Evolutionary conservation across 1,140 invertebrate genomes (phyloP), one percentile per base, ranked within the genome.

Genomic region (Zaprionus ornatus): DNA sequence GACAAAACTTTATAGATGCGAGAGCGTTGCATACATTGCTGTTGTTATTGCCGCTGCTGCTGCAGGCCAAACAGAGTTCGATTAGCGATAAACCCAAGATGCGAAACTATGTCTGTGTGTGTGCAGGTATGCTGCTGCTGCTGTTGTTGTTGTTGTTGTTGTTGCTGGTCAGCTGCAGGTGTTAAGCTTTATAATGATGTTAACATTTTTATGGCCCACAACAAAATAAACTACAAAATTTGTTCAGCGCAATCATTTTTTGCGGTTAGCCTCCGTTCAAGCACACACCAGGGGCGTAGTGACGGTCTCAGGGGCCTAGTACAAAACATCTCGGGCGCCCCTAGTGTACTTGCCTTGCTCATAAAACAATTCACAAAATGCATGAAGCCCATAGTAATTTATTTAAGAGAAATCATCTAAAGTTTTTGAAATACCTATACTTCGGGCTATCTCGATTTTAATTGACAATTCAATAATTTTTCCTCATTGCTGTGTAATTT

Each of bases 151-250:
- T 29, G 50, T 42, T 29, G 50, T 42, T 27, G 64, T 50, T 59
- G 54, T 19, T 61, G 65, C 55, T 64, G 64, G 64, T 54, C 77
- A 62, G 84, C 72, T 88, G 84, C 84, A 88, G 84, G 84, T 88
- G 84, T 88, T 88, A 90, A 68, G 74, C 77, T 77, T 88, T 88
- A 88, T 88, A 88, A 88, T 88, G 84, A 90, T 88, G 85, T 88
- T 88, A 88, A 90, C 84, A 88, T 88, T 90, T 88, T 88, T 90
- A 88, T 88, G 84, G 84, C 71, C 65, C 45, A 84, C 84, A 81
- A 80, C 76, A 83, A 86, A 87, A 87, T 79, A 73, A 78, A 80
- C 84, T 84, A 63, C 73, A 90, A 90, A 90, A 88, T 88, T 88
- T 88, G 84, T 84, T 88, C 78, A 63, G 71, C 80, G 74, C 77